Evolutionary conservation across 2,797 vertebrate species (phyloP), one percentile per base, ranked within the genome.

Genomic region (Lycodopsis pacificus): DNA sequence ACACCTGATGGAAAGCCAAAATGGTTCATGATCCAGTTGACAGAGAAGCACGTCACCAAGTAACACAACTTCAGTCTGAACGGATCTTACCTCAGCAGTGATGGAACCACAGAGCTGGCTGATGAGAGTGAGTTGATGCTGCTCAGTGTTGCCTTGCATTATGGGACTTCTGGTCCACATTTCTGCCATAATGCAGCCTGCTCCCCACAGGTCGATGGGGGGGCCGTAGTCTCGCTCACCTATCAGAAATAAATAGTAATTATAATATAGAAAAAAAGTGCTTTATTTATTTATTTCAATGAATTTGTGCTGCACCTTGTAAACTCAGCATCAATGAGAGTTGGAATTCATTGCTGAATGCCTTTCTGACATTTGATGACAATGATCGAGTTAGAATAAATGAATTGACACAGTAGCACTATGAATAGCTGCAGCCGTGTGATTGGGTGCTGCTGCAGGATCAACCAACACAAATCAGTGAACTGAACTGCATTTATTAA

Each of bases 161-260:
- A 99, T 99, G 54, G 98, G 98, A 92, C 98, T 99, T 65, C 98
- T 95, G 12, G 98, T 99, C 98, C 98, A 99, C 98, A 99, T 99
- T 92, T 99, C 98, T 0, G 98, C 98, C 98, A 99, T 99, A 93
- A 99, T 99, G 92, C 98, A 99, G 58, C 98, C 98, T 0, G 91
- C 98, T 0, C 98, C 98, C 98, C 98, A 99, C 25, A 99, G 95
- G 86, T 99, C 98, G 53, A 99, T 99, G 73, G 98, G 98, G 1
- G 98, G 98, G 5, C 98, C 98, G 0, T 99, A 99, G 90, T 99
- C 98, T 42, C 98, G 94, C 89, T 99, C 98, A 13, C 98, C 98
- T 99, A 84, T 1, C 5, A 22, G 32, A 51, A 54, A 48, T 25
- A 48, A 7, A 19, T 7, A 14, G 27, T 42, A 44, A 32, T 5